phyloP scores from a whole-genome alignment of 1,140 invertebrate species.

The Amyelois transitella region DNA sequence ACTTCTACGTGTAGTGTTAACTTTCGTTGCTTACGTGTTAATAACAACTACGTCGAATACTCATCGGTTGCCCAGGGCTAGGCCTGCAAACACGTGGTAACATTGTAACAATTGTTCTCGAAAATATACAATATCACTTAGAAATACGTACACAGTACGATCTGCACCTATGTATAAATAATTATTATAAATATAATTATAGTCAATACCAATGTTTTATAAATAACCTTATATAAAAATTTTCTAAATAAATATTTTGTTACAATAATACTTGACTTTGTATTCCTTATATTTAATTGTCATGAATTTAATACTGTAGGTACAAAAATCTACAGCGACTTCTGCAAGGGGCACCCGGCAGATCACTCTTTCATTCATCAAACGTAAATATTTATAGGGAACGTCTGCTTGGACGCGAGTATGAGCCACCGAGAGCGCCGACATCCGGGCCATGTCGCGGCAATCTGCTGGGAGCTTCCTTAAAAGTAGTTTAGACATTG shows the following conservation, averaged over 20 bases:
- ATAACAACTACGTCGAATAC: neutral
- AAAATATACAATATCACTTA: conserved; percentile 5
- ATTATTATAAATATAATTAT: conserved; percentile 18
- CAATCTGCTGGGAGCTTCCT: neutral
- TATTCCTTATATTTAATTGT: conserved; percentile 6
- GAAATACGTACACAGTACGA: conserved; percentile 1
- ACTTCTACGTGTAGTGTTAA: neutral
- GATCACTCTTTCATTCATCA: neutral
- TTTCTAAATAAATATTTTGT: conserved; percentile 50
- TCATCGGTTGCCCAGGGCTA: neutral
- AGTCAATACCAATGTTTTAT: conserved; percentile 10
- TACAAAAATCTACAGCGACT: conserved; percentile 29
- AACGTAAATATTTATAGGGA: conserved; percentile 1
- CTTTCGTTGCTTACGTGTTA: neutral
- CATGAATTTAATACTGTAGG: conserved; percentile 41
- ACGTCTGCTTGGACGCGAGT: neutral
- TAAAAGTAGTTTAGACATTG: neutral
- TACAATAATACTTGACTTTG: conserved; percentile 30
- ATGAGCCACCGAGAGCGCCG: neutral
- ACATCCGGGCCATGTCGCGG: neutral
- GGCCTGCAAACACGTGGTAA: neutral
- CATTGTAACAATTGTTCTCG: conserved; percentile 1
- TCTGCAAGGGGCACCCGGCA: conserved; percentile 8
- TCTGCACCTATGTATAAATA: conserved; percentile 1
- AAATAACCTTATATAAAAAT: conserved; percentile 29